A percentile compares a stretch with the other conserved stretches of the same genome.
phyloP scores from a whole-genome alignment of 2,888 invertebrate species.

The Scrobipalpa atriplicella region DNA sequence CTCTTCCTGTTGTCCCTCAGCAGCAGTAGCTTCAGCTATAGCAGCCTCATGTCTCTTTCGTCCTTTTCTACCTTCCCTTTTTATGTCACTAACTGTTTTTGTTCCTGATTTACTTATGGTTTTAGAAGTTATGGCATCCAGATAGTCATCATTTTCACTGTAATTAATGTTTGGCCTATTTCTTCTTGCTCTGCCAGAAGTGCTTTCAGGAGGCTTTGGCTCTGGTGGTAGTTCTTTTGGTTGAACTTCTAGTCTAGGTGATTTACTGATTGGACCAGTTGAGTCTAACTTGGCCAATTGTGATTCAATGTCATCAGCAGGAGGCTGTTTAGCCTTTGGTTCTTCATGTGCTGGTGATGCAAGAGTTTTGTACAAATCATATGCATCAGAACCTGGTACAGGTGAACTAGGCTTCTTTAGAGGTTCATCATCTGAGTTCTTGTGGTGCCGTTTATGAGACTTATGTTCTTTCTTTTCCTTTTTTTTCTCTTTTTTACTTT shows the following conservation, averaged over 20 bases:
- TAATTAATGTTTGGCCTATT: slow-evolving; percentile 79
- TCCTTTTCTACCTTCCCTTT: slow-evolving; percentile 69
- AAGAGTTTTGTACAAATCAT: slow-evolving; percentile 78
- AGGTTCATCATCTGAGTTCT: slow-evolving; percentile 66
- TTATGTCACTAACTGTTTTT: slow-evolving; percentile 71
- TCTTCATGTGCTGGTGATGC: slow-evolving; percentile 74
- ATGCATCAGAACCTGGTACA: slow-evolving; percentile 73
- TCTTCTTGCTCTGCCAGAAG: slow-evolving; percentile 69
- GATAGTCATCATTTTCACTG: slow-evolving; percentile 82
- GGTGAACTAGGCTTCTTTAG: slow-evolving; percentile 75
- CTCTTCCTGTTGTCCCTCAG: slow-evolving; percentile 47
- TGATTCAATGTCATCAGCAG: slow-evolving; percentile 66
- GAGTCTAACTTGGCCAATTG: slow-evolving; percentile 68
- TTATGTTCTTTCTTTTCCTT: slow-evolving; percentile 81
- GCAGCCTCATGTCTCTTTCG: slow-evolving; percentile 62
- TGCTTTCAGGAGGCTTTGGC: slow-evolving; percentile 70
- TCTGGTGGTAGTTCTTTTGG: slow-evolving; percentile 68
- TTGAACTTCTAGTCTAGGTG: slow-evolving; percentile 61
- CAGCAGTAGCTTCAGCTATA: slow-evolving; percentile 32
- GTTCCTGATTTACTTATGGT: slow-evolving; percentile 56
- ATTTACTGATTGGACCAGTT: slow-evolving; percentile 50
- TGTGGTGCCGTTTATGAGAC: slow-evolving; percentile 76
- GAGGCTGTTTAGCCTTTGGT: slow-evolving; percentile 47
- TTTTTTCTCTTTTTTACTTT: slow-evolving; percentile 72
- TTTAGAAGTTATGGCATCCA: slow-evolving; percentile 74